Percentiles rank a stretch among this genome's conserved stretches.
phyloP scores from a whole-genome alignment of 2,113 vertebrate species.

The Pampusana beccarii region DNA sequence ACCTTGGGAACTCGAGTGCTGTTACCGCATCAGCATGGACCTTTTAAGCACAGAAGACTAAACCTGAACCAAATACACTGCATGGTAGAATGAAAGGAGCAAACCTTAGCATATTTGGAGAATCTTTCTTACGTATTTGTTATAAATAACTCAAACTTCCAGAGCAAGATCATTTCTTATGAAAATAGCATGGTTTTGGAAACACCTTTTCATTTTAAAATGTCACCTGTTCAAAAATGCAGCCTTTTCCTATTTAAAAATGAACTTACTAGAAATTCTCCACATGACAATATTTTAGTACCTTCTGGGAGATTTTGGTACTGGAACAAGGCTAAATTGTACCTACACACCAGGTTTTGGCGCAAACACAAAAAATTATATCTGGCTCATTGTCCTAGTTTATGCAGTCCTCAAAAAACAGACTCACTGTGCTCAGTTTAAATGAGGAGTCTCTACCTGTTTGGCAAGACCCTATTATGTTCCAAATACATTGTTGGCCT shows the following conservation, averaged over 20 bases:
- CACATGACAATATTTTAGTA: background rate
- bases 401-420: background rate
- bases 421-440: background rate
- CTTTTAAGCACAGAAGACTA: background rate
- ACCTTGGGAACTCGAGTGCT: background rate
- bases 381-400: background rate
- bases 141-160: background rate
- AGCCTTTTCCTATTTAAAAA: background rate
- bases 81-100: background rate
- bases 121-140: background rate
- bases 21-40: background rate
- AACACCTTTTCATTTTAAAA: background rate
- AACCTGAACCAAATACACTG: background rate
- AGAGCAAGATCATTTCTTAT: background rate
- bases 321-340: background rate
- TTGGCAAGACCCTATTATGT: conserved; percentile 55
- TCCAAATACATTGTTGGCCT: conserved; percentile 59
- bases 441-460: conserved; percentile 66
- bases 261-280: background rate
- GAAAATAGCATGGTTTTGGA: background rate
- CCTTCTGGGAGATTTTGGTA: background rate
- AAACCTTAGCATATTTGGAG: background rate
- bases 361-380: background rate
- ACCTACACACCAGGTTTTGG: background rate
- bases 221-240: background rate